These are phyloP conservation scores for Crossaster papposus DNA, from an alignment of 53 echinoderm and acorn worm genomes.

Conservation along the genomic window DNA sequence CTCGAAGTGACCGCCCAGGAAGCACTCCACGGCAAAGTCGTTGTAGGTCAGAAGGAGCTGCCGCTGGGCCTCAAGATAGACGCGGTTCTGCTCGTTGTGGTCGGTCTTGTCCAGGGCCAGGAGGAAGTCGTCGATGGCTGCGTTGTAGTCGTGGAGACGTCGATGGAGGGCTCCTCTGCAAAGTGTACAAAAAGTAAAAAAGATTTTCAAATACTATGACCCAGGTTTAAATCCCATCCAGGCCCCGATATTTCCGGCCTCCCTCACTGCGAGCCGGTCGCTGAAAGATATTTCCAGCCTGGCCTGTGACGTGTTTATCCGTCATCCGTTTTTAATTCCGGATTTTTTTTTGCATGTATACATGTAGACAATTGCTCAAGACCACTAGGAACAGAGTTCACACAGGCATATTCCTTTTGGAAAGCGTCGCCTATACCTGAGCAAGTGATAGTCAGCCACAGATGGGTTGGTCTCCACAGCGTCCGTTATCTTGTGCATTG, in stretches of 20 bases:
- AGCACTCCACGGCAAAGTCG: slow-evolving; percentile 99
- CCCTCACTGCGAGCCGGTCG: too few relatives aligned
- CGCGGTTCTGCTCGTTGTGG: slow-evolving; percentile 84
- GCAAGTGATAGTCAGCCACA: slow-evolving; percentile 84
- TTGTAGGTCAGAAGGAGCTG: slow-evolving; percentile 97
- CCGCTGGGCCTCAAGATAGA: slow-evolving; percentile 91
- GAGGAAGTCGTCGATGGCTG: slow-evolving; percentile 97
- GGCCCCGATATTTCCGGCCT: too few relatives aligned
- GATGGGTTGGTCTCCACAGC: slow-evolving; percentile 97
- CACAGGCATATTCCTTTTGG: too few relatives aligned
- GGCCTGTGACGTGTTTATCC: too few relatives aligned
- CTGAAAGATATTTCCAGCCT: too few relatives aligned
- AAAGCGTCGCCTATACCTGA: slow-evolving; percentile 63
- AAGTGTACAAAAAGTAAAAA: not conserved
- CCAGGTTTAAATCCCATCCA: not conserved
- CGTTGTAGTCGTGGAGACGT: slow-evolving; percentile 93
- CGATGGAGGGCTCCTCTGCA: slow-evolving; percentile 93
- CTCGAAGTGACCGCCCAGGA: slow-evolving; percentile 84
- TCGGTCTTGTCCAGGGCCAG: slow-evolving; percentile 95
- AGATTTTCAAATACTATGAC: not conserved
- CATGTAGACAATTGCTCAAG: too few relatives aligned
- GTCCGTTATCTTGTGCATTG: slow-evolving; percentile 86
- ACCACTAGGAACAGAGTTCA: too few relatives aligned
- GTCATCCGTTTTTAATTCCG: too few relatives aligned
- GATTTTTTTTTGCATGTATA: too few relatives aligned